A percentile compares a stretch with the other conserved stretches of the same genome.
These are phyloP conservation scores for Chrysomallon squamiferum DNA, from an alignment of 1,140 invertebrate genomes.

Conservation along the genomic window DNA sequence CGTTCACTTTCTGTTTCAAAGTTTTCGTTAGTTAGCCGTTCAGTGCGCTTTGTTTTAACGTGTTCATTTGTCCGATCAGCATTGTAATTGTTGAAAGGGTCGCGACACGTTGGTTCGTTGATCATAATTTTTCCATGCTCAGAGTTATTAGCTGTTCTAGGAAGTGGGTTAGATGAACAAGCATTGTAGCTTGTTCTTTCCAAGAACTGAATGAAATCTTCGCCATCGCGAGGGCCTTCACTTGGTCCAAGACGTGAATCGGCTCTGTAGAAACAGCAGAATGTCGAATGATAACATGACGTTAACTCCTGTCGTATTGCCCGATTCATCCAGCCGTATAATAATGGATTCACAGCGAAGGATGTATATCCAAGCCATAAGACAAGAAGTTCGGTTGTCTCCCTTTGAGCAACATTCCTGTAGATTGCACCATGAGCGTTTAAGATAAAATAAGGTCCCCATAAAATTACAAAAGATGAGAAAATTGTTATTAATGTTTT, in stretches of 20 bases:
- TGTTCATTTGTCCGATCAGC: no score
- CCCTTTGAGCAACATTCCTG: not conserved
- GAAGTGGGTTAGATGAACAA: no score
- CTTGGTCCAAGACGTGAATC: not conserved
- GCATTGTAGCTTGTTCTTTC: not conserved
- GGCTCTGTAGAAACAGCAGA: not conserved
- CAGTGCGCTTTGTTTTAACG: no score
- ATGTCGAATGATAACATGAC: not conserved
- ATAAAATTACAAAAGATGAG: slow-evolving; percentile 11
- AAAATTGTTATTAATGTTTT: slow-evolving; percentile 22
- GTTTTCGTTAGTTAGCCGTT: no score
- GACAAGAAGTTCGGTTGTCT: not conserved
- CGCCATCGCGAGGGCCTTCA: not conserved
- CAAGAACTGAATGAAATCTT: not conserved
- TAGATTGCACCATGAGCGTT: slow-evolving; percentile 3
- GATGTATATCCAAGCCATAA: slow-evolving; percentile 20
- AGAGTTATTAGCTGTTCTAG: no score
- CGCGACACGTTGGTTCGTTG: no score
- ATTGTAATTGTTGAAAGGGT: no score
- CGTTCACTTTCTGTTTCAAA: no score
- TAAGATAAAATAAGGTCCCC: slow-evolving; percentile 23
- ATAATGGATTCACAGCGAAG: slow-evolving; percentile 23
- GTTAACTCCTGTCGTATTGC: slow-evolving; percentile 19
- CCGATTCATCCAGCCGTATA: slow-evolving; percentile 27
- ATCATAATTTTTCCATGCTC: no score